Percentiles rank a stretch among this genome's conserved stretches.
Conservation (phyloP, 2,113 vertebrate genomes). For the Dromiciops gliroides region DNA sequence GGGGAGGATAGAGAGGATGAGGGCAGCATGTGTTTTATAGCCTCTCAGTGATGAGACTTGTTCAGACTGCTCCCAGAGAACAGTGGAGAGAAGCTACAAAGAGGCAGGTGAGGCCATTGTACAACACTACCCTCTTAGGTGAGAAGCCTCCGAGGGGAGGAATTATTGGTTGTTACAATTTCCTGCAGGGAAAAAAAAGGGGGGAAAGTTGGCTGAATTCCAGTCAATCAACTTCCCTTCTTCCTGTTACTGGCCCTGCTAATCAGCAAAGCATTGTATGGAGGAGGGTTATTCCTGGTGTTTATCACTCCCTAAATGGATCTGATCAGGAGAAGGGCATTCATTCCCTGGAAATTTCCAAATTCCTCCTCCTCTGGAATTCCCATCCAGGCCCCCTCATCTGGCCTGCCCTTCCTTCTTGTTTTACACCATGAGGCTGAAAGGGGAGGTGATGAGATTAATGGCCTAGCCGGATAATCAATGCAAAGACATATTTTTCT, state of each 20-base stretch:
- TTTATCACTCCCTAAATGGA: conserved; percentile 45
- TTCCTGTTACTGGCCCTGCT: background rate
- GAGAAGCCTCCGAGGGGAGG: background rate
- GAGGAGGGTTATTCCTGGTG: conserved; percentile 37
- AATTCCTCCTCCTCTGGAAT: conserved; percentile 71
- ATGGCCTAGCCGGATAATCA: conserved; percentile 84
- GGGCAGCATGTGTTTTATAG: background rate
- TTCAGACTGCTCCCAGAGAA: background rate
- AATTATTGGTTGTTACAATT: conserved; percentile 31
- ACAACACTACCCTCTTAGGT: background rate
- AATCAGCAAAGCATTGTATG: background rate
- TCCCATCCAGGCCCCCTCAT: conserved; percentile 66
- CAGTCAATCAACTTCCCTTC: background rate
- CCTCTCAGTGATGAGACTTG: background rate
- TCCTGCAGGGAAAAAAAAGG: conserved; percentile 46
- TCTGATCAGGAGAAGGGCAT: conserved; percentile 40
- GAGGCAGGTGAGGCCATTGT: background rate
- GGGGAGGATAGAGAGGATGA: fast-evolving
- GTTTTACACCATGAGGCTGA: conserved; percentile 78
- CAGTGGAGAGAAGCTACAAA: background rate
- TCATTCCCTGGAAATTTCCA: conserved; percentile 72
- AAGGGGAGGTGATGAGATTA: conserved; percentile 82
- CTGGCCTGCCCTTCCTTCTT: conserved; percentile 71
- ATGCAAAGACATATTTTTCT: conserved; percentile 86
- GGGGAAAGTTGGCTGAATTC: background rate